Evolutionary conservation across 1,140 invertebrate genomes (phyloP).

Genomic region (Coenobita brevimanus): DNA sequence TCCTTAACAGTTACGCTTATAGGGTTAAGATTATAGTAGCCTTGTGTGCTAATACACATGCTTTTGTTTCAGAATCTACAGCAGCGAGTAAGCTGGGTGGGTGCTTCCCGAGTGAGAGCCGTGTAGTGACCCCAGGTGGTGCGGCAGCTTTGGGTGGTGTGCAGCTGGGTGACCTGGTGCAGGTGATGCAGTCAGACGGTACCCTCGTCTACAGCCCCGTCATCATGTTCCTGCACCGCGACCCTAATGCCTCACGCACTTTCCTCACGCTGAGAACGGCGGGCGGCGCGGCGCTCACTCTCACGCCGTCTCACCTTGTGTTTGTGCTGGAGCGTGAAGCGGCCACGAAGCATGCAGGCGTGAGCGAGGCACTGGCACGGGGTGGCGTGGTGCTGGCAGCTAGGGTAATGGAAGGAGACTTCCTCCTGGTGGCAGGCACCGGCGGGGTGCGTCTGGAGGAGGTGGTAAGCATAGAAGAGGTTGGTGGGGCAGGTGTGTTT

Average conservation of each 20-base stretch:
- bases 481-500: conserved; percentile 83
- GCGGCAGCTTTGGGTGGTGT: conserved; percentile 79
- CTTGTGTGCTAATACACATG: no score
- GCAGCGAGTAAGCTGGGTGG: no score
- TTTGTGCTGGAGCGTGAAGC: conserved; percentile 20
- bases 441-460: conserved; percentile 76
- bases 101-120: conserved; percentile 81
- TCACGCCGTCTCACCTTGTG: conserved; percentile 91
- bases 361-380: conserved; percentile 23
- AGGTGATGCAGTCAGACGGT: conserved; percentile 81
- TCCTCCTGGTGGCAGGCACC: conserved; percentile 71
- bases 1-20: no score
- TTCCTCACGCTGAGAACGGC: conserved; percentile 84
- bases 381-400: conserved; percentile 72
- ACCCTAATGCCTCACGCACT: conserved; percentile 79
- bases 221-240: conserved; percentile 90
- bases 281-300: conserved; percentile 81
- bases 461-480: conserved; percentile 78
- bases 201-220: conserved; percentile 87
- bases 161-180: conserved; percentile 85
- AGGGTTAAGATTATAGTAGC: no score
- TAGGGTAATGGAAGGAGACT: conserved; percentile 73
- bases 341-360: conserved; percentile 9
- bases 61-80: no score
- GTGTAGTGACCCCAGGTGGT: conserved; percentile 78